Percentiles rank a stretch among this genome's conserved stretches.
These are phyloP conservation scores for Zaprionus ornatus DNA, from an alignment of 1,140 invertebrate species.

Conservation along the genomic window DNA sequence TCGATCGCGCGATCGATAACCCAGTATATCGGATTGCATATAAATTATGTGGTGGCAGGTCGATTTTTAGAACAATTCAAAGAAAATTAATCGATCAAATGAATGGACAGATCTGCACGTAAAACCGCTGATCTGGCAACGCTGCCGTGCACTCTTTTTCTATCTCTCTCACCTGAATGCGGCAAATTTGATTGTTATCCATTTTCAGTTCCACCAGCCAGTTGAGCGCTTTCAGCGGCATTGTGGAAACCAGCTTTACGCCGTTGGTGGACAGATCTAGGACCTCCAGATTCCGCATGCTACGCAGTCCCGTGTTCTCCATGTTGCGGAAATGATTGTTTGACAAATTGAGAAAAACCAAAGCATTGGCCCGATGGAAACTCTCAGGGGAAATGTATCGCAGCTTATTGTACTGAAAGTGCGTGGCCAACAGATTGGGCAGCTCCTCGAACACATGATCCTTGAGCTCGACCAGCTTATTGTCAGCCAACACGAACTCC, in stretches of 20 bases:
- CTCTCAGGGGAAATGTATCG: conserved; percentile 89
- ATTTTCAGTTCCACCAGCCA: conserved; percentile 93
- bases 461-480: conserved; percentile 89
- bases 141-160: not conserved
- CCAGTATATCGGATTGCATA: too few relatives aligned
- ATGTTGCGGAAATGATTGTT: conserved; percentile 89
- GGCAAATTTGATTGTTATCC: conserved; percentile 90
- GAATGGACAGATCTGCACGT: too few relatives aligned
- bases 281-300: conserved; percentile 90
- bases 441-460: conserved; percentile 91
- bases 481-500: conserved; percentile 90
- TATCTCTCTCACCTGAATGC: conserved; percentile 84
- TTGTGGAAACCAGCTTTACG: conserved; percentile 88
- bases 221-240: conserved; percentile 88
- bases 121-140: too few relatives aligned
- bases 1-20: too few relatives aligned
- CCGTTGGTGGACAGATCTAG: conserved; percentile 91
- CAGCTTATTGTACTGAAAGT: conserved; percentile 92
- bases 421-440: conserved; percentile 89
- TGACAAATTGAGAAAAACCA: conserved; percentile 93
- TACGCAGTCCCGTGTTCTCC: conserved; percentile 89
- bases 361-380: conserved; percentile 90
- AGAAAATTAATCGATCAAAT: too few relatives aligned
- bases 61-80: too few relatives aligned
- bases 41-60: too few relatives aligned